phyloP scores from a whole-genome alignment of 2,888 invertebrate genomes.

The Sminthurides aquaticus region DNA sequence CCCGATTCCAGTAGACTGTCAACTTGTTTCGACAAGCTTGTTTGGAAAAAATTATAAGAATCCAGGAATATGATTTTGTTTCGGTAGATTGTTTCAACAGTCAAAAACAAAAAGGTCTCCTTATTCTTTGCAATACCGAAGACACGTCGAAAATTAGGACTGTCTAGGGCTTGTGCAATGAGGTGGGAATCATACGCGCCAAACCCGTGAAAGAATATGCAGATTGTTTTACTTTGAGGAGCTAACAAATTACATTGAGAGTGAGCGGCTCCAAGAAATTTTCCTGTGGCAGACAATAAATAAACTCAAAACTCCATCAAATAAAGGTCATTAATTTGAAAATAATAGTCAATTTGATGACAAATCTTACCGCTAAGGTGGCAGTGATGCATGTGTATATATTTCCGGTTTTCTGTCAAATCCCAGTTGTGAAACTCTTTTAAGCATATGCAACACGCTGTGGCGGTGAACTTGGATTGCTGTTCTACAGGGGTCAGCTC shows the following conservation, averaged over 20 bases:
- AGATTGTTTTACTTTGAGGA: neutral
- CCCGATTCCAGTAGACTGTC: neutral
- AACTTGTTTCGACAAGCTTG: neutral
- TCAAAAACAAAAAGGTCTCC: neutral
- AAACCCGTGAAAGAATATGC: neutral
- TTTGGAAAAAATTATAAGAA: neutral
- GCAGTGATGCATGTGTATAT: neutral
- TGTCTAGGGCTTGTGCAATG: neutral
- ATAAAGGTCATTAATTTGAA: too few relatives aligned
- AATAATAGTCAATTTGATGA: too few relatives aligned
- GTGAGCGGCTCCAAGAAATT: neutral
- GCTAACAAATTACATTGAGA: neutral
- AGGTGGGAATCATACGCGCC: neutral
- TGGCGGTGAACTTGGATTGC: neutral
- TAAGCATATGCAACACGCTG: neutral
- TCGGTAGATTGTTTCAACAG: neutral
- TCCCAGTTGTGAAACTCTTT: neutral
- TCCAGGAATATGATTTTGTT: neutral
- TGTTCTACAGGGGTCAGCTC: neutral
- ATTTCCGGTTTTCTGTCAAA: neutral
- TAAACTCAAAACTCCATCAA: too few relatives aligned
- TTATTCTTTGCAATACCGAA: neutral
- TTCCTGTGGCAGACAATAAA: too few relatives aligned
- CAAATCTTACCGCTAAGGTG: too few relatives aligned
- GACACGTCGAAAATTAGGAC: neutral